Evolutionary conservation across 2,888 invertebrate genomes (phyloP).

Genomic region (Formica aserva): DNA sequence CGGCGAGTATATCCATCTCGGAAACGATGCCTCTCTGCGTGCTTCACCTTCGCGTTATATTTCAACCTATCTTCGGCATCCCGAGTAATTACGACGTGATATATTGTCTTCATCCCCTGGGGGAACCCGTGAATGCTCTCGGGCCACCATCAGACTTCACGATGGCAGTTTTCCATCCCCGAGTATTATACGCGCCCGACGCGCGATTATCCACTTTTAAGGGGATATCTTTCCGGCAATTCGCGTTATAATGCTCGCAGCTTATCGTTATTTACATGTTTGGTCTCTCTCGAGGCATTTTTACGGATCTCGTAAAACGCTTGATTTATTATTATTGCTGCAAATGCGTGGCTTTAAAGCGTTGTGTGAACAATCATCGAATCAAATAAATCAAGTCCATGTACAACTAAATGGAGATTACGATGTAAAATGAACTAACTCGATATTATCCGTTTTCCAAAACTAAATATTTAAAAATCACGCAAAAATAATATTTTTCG

Average conservation of each 20-base stretch:
- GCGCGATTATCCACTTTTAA: constrained; percentile 60
- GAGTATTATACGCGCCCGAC: constrained; percentile 30
- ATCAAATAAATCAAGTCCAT: not conserved
- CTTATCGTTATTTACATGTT: constrained; percentile 47
- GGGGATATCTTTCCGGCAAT: constrained; percentile 39
- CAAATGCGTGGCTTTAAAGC: not conserved
- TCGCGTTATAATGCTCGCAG: constrained; percentile 30
- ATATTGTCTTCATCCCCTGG: constrained; percentile 49
- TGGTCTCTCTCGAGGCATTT: not conserved
- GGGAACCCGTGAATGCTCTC: constrained; percentile 30
- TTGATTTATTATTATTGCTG: constrained; percentile 29
- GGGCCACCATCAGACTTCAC: constrained; percentile 37
- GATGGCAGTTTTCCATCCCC: constrained; percentile 50
- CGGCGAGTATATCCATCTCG: constrained; percentile 7
- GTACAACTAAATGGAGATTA: not conserved
- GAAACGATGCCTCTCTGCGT: not conserved
- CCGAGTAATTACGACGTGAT: constrained; percentile 64
- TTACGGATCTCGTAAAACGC: constrained; percentile 9
- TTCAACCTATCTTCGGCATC: constrained; percentile 61
- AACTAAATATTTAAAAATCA: not conserved
- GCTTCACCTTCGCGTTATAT: constrained; percentile 57
- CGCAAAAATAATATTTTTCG: not conserved
- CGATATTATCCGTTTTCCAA: not conserved
- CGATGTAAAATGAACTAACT: not conserved
- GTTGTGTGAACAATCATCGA: not conserved